Percentiles rank a stretch among this genome's conserved stretches.
phyloP scores from a whole-genome alignment of 2,797 vertebrate genomes.

The Fringilla coelebs region DNA sequence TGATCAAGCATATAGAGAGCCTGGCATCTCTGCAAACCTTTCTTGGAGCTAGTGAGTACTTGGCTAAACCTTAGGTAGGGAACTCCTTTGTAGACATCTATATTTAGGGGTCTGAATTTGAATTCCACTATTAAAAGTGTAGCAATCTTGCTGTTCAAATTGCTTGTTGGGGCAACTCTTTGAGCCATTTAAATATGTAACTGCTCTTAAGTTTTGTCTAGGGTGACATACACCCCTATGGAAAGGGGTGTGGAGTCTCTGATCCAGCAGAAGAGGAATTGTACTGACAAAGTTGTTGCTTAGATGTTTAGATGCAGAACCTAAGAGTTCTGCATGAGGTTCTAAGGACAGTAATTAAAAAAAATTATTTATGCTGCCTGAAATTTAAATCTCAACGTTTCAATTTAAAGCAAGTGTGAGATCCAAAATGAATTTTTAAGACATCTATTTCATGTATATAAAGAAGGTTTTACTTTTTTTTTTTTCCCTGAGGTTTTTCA shows the following conservation, averaged over 20 bases:
- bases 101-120: not conserved
- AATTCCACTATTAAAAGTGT: not conserved
- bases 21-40: not conserved
- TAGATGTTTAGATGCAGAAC: not conserved
- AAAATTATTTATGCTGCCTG: not conserved
- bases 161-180: not conserved
- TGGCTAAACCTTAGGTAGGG: not conserved
- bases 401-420: not conserved
- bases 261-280: rapidly evolving
- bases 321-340: not conserved
- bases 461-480: rapidly evolving
- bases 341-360: not conserved
- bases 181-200: not conserved
- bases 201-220: not conserved
- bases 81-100: not conserved
- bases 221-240: not conserved
- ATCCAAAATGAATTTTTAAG: not conserved
- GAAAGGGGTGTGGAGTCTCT: not conserved
- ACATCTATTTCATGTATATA: not conserved
- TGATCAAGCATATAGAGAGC: not conserved
- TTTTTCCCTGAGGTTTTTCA: not conserved
- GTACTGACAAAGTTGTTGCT: not conserved
- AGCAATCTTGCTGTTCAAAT: not conserved
- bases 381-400: not conserved
- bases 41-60: not conserved